A percentile compares a stretch with the other conserved stretches of the same genome.
phyloP scores from a whole-genome alignment of 1,140 invertebrate genomes.

The Ericerus pela region DNA sequence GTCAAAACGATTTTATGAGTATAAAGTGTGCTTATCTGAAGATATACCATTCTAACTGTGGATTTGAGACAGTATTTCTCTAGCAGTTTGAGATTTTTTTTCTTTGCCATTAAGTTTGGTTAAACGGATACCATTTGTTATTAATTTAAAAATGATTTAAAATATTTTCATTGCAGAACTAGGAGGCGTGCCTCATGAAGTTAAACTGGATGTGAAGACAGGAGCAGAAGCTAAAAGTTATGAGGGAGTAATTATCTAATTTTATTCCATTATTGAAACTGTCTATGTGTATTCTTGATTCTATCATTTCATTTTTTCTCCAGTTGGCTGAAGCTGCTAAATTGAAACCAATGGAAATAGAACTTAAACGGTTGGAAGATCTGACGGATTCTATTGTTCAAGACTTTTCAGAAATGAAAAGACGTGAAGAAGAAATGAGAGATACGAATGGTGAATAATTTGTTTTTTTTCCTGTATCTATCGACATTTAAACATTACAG shows the following conservation, averaged over 20 bases:
- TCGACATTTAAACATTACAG: conserved; percentile 16
- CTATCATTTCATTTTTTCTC: conserved; percentile 16
- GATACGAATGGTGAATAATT: conserved; percentile 80
- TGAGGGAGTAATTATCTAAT: conserved; percentile 69
- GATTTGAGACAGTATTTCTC: too few species aligned
- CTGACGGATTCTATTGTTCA: conserved; percentile 91
- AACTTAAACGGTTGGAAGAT: conserved; percentile 89
- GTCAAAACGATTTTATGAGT: too few species aligned
- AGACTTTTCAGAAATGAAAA: conserved; percentile 93
- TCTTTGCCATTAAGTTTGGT: too few species aligned
- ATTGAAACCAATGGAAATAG: conserved; percentile 93
- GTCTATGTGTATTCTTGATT: background rate
- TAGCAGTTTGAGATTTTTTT: too few species aligned
- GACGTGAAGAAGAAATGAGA: conserved; percentile 94
- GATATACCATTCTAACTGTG: too few species aligned
- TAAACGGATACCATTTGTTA: too few species aligned
- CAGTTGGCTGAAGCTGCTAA: conserved; percentile 92
- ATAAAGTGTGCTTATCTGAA: too few species aligned
- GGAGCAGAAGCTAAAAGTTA: conserved; percentile 96
- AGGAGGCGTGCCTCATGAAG: conserved; percentile 66
- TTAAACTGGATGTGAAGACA: conserved; percentile 73
- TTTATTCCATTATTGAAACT: conserved; percentile 1
- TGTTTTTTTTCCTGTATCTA: background rate
- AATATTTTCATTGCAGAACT: conserved; percentile 53
- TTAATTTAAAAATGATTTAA: too few species aligned